Conservation (phyloP, 2,113 vertebrate species). For the Gasterosteus aculeatus region DNA sequence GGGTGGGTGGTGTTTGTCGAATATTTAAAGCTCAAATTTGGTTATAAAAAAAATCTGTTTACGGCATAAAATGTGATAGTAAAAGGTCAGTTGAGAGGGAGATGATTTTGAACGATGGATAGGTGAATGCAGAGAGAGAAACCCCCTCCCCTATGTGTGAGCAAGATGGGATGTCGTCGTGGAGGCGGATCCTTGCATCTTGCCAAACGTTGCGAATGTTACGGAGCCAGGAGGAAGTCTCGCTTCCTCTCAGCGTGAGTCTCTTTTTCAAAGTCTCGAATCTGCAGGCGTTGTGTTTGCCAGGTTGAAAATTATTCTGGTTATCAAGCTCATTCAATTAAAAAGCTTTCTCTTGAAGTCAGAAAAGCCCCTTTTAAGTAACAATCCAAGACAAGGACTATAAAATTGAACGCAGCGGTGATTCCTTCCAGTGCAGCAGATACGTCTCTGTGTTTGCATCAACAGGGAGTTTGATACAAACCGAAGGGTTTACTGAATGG, state of each 20-base stretch:
- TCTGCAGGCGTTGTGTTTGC: constrained; percentile 21
- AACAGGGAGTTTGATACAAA: background rate
- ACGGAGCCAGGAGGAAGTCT: constrained; percentile 21
- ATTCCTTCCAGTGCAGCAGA: background rate
- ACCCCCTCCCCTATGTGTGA: constrained; percentile 2
- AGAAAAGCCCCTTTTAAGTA: constrained; percentile 20
- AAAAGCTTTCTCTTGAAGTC: constrained; percentile 18
- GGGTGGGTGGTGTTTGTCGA: background rate
- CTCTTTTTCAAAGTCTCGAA: constrained; percentile 33
- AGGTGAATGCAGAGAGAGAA: background rate
- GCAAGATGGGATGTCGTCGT: constrained; percentile 16
- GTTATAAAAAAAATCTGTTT: background rate
- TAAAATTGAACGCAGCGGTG: background rate
- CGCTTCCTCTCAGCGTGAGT: constrained; percentile 37
- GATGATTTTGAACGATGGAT: constrained; percentile 10
- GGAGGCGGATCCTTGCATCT: constrained; percentile 15
- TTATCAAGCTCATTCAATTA: constrained; percentile 49
- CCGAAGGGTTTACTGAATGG: background rate
- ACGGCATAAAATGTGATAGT: too few species aligned
- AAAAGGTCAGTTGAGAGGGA: background rate
- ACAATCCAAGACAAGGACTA: constrained; percentile 19
- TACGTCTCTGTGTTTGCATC: background rate
- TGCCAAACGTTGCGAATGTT: constrained; percentile 42
- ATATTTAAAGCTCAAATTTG: too few species aligned
- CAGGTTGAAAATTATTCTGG: constrained; percentile 27